Base-by-base conservation (phyloP, 2,113 vertebrate genomes). In the Dicerorhinus sumatrensis region DNA sequence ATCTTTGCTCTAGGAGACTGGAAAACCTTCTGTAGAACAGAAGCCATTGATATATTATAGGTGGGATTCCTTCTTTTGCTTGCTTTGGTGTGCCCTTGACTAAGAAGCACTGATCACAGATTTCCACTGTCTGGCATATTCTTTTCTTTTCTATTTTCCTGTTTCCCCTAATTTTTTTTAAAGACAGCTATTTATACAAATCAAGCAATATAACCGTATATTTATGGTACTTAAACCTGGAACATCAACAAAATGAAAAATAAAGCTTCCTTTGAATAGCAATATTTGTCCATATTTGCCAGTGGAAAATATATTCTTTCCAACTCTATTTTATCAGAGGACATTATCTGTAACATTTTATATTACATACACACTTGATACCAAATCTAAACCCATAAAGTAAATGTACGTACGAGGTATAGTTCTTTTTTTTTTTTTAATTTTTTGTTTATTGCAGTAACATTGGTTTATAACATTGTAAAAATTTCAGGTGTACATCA, bases 201-300 rank as follows among this genome's bases (percentile, higher is more conserved):
- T 33, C 80, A 83, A 88, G 27, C 27, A 63, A 17, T 58, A 67
- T 39, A 67, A 17, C 21, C 29, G 14, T 65, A 36, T 93, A 84
- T 77, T 69, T 88, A 70, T 81, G 6, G 1, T 51, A 70, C 29
- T 90, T 89, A 89, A 85, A 58, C n/a, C 54, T 70, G 9, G 51
- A 93, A n/a, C 77, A 75, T 79, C 27, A 60, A 60, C 51, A 56
- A 51, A 97, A 58, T 54, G 5, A 73, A 96, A 56, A 79, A 27
- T 4, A 56, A n/a, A 89, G 58, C 46, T 54, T 73, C 8, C 12
- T 73, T 73, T 63, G 67, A 73, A 25, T 75, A 72, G 36, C 16
- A 93, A 20, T 72, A 42, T 81, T 27, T 89, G 8, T 84, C 39
- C 48, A 80, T 69, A 31, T 67, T 95, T 96, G 72, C 25, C 54